Evolutionary conservation across 2,113 vertebrate genomes (phyloP), one percentile per base, ranked within the genome.

Genomic region (Zosterops pallidus): DNA sequence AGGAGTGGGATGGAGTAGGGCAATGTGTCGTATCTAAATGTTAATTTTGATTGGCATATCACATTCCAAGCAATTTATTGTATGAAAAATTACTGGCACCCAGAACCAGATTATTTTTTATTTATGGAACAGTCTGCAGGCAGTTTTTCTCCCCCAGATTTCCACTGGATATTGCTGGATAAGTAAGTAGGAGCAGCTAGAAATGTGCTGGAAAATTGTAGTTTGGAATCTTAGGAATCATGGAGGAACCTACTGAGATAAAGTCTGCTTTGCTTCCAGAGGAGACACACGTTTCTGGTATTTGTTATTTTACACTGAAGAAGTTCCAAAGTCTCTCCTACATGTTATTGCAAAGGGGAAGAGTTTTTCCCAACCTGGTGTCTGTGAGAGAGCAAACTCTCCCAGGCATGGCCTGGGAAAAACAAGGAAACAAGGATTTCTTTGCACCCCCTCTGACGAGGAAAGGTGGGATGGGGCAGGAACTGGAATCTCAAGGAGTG

Each of bases 1-100:
- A 46, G 39, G 29, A 67, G 80, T 94, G 64, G 86, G 83, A 60
- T 53, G 71, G 41, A 63, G 21, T 23, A 28, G 64, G 90, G 70
- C 47, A 64, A 3, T 0, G 0, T 25, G 16, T 74, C 4, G 0
- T 31, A 60, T 64, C 46, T 28, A 64, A 59, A 80, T 59, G 67
- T 50, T 65, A 47, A 78, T 90, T 89, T 70, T 83, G 63, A 63
- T 72, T 5, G 1, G 16, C 4, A 5, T 69, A 22, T 75, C 50
- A 5, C 31, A 31, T 52, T 80, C 46, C 39, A 63, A 59, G 52
- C 55, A 52, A 7, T 74, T 86, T 71, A n/a, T 33, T 84, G 9
- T 33, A 35, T 5, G 42, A 80, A 52, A 76, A 86, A 53, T 49
- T 8, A 15, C 50, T 83, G 59, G 28, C 37, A 21, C 56, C 24